A percentile compares a stretch with the other conserved stretches of the same genome.
Conservation (phyloP, 2,888 invertebrate genomes). For the Byasa hedistus region DNA sequence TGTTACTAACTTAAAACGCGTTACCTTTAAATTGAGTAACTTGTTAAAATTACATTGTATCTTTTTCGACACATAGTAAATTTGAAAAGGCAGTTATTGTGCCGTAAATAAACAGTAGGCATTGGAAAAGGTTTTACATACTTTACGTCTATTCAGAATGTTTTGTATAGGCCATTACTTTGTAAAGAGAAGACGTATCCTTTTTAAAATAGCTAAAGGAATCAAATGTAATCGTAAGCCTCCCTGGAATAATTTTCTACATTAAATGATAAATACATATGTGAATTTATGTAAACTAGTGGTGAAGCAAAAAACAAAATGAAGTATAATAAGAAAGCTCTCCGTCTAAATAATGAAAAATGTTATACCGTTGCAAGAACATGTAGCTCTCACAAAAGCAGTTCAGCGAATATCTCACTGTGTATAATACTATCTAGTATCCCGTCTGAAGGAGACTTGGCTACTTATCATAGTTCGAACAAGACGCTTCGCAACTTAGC, state of each 20-base stretch:
- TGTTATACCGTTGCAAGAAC: not conserved
- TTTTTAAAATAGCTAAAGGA: not conserved
- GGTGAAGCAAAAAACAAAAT: not conserved
- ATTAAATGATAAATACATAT: too few relatives aligned
- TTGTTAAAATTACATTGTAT: not conserved
- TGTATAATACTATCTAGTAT: not conserved
- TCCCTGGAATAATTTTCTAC: too few relatives aligned
- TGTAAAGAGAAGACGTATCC: not conserved
- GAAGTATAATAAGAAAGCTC: not conserved
- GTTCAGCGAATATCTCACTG: conserved; percentile 2
- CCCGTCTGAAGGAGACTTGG: not conserved
- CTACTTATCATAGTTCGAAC: conserved; percentile 18
- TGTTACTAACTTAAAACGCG: not conserved
- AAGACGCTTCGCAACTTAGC: conserved; percentile 6
- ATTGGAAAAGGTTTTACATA: not conserved
- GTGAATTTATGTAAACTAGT: too few relatives aligned
- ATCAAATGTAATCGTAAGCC: not conserved
- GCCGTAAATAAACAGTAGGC: not conserved
- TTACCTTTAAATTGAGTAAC: not conserved
- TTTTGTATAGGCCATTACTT: not conserved
- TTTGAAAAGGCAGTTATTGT: not conserved
- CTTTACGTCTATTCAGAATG: not conserved
- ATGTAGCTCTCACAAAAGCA: not conserved
- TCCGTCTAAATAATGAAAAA: too few relatives aligned
- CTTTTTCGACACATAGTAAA: not conserved